Percentiles rank a stretch among this genome's conserved stretches.
Evolutionary conservation across 2,113 vertebrate species (phyloP).

Genomic region (Anthoscopus minutus): DNA sequence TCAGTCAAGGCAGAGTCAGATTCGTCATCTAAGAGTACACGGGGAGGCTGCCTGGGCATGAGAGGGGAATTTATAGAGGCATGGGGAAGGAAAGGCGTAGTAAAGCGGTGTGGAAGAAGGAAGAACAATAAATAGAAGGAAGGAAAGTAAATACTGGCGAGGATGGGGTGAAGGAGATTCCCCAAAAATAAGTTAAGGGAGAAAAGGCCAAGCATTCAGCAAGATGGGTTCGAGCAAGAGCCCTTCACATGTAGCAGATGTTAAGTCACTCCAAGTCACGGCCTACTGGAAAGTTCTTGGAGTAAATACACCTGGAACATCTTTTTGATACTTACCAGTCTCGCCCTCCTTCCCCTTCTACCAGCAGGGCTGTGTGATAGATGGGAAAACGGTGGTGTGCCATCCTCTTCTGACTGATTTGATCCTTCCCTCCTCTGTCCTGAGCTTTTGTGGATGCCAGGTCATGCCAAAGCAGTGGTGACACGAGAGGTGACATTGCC

Average conservation of each 20-base stretch:
- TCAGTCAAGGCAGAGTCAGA: not conserved
- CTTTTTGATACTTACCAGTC: not conserved
- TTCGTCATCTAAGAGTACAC: not conserved
- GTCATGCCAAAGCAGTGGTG: not conserved
- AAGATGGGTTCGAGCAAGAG: not conserved
- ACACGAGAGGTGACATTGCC: accelerated
- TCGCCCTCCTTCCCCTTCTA: not conserved
- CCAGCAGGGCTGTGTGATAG: not conserved
- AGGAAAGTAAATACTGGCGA: not conserved
- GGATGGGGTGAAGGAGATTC: not conserved
- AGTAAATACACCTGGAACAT: not conserved
- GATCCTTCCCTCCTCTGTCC: not conserved
- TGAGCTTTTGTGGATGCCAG: not conserved
- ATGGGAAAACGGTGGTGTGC: accelerated
- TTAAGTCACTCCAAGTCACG: not conserved
- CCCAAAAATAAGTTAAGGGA: not conserved
- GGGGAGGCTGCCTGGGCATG: not conserved
- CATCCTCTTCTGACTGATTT: not conserved
- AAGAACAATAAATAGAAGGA: constrained; percentile 14
- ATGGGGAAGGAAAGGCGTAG: not conserved
- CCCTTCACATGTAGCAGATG: not conserved
- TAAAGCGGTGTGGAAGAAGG: not conserved
- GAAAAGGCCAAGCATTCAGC: not conserved
- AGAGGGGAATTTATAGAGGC: not conserved
- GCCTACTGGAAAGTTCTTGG: not conserved